Conservation (phyloP, 1,140 invertebrate genomes). For the Bombus huntii region DNA sequence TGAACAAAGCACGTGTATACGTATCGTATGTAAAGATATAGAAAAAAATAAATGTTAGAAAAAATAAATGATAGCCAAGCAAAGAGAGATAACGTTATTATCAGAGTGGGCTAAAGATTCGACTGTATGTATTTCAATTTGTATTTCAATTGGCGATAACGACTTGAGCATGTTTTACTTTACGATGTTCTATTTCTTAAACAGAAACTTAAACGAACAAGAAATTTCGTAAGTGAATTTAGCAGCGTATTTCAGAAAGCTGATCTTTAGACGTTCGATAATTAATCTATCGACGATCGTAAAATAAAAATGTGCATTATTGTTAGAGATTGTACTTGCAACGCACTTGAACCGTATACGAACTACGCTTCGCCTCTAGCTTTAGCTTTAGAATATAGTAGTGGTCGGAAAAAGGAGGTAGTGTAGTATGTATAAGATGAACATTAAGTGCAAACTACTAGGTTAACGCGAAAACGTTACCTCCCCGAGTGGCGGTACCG, state of each 20-base stretch:
- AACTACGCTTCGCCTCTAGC: too few relatives aligned
- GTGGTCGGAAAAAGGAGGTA: background rate
- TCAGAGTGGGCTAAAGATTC: background rate
- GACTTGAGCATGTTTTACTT: background rate
- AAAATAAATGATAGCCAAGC: constrained; percentile 15
- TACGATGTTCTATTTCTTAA: background rate
- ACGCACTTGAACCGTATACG: too few relatives aligned
- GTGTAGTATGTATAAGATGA: background rate
- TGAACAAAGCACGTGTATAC: background rate
- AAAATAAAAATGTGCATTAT: background rate
- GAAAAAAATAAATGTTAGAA: background rate
- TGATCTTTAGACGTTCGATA: too few relatives aligned
- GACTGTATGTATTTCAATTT: background rate
- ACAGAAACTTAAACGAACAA: too few relatives aligned
- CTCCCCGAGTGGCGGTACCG: constrained; percentile 19
- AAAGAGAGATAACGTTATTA: constrained; percentile 25
- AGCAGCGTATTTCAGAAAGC: background rate
- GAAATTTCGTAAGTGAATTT: too few relatives aligned
- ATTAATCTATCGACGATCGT: background rate
- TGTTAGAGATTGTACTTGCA: background rate
- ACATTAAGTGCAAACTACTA: constrained; percentile 5
- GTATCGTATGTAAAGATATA: background rate
- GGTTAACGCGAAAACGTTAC: constrained; percentile 53
- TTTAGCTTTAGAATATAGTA: background rate
- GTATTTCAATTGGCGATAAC: constrained; percentile 26